Evolutionary conservation across 2,888 invertebrate genomes (phyloP).

Genomic region (Euplagia quadripunctaria): DNA sequence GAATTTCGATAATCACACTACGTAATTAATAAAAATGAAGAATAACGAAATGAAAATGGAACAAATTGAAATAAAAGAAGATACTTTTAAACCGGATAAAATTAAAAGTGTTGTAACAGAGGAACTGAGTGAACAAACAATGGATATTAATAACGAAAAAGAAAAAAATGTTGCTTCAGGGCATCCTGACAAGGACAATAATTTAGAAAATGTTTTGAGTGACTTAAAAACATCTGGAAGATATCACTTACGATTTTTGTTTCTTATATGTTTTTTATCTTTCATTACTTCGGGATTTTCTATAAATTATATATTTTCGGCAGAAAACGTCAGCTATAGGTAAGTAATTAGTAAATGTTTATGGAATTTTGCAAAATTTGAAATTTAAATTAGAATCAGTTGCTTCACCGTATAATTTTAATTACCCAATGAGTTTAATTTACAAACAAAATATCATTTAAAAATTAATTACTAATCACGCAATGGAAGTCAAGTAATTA

Average conservation of each 20-base stretch:
- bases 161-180: not conserved
- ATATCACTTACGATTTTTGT: slow-evolving; percentile 43
- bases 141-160: not conserved
- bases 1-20: not conserved
- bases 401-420: too few species aligned
- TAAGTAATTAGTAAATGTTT: slow-evolving; percentile 7
- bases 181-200: slow-evolving; percentile 10
- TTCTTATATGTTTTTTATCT: slow-evolving; percentile 35
- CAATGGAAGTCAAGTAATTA: too few species aligned
- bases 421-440: too few species aligned
- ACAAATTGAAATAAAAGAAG: not conserved
- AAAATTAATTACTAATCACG: too few species aligned
- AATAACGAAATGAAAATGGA: not conserved
- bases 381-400: too few species aligned
- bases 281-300: slow-evolving; percentile 32
- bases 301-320: slow-evolving; percentile 48
- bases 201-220: slow-evolving; percentile 40
- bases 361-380: not conserved
- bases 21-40: not conserved
- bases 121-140: slow-evolving; percentile 3
- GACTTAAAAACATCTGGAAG: slow-evolving; percentile 45
- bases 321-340: slow-evolving; percentile 45
- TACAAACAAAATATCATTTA: too few species aligned
- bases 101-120: not conserved
- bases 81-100: not conserved